phyloP scores from a whole-genome alignment of 1,140 invertebrate species.

The Dufourea novaeangliae region DNA sequence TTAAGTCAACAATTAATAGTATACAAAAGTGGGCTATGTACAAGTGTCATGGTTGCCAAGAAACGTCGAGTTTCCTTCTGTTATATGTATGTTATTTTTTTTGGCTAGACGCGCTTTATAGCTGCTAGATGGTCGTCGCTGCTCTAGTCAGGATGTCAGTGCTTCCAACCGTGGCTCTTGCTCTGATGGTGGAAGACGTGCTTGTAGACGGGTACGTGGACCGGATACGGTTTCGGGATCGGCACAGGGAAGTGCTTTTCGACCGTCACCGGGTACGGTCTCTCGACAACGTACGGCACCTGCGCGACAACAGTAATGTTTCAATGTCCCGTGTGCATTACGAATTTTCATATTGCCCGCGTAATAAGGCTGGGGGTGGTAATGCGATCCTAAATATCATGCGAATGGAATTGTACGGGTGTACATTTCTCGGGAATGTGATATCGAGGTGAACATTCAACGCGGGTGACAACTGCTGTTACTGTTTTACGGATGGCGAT shows the following conservation, averaged over 20 bases:
- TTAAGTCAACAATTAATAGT: slow-evolving; percentile 35
- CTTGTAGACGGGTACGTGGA: slow-evolving; percentile 91
- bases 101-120: slow-evolving; percentile 39
- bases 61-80: slow-evolving; percentile 1
- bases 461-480: not conserved
- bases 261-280: slow-evolving; percentile 89
- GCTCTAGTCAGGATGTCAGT: slow-evolving; percentile 54
- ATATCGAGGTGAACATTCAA: not conserved
- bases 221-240: slow-evolving; percentile 89
- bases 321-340: not conserved
- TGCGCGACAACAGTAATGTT: slow-evolving; percentile 71
- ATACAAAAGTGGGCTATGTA: slow-evolving; percentile 52
- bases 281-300: slow-evolving; percentile 89
- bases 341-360: not conserved
- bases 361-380: not conserved
- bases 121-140: not conserved
- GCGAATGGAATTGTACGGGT: not conserved
- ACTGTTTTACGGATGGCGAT: not conserved
- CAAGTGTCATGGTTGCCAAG: slow-evolving; percentile 39
- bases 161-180: slow-evolving; percentile 74
- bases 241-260: slow-evolving; percentile 90
- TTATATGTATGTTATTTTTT: slow-evolving; percentile 26
- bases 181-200: slow-evolving; percentile 88
- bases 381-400: not conserved
- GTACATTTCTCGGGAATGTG: not conserved